Conservation (phyloP, 2,113 vertebrate species). For the Tympanuchus pallidicinctus region DNA sequence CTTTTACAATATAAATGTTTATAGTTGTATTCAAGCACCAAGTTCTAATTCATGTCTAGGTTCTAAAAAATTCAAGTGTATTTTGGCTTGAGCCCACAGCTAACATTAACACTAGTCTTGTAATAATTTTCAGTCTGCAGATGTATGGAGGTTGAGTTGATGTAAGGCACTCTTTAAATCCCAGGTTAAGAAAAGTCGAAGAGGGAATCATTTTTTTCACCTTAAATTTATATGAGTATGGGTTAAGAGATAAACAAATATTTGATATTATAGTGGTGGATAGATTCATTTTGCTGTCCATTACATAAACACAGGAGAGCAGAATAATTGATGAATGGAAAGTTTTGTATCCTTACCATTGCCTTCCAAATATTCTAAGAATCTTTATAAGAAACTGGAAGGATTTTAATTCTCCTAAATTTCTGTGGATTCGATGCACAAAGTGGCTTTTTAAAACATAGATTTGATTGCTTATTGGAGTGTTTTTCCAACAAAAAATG, state of each 20-base stretch:
- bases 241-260: not conserved
- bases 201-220: not conserved
- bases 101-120: not conserved
- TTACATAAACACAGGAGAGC: not conserved
- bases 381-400: not conserved
- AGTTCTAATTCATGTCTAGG: not conserved
- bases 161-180: not conserved
- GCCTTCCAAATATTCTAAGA: not conserved
- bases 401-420: not conserved
- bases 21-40: not conserved
- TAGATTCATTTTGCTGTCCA: not conserved
- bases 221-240: not conserved
- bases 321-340: not conserved
- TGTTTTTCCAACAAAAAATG: not conserved
- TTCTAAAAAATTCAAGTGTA: not conserved
- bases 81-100: not conserved
- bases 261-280: not conserved
- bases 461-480: not conserved
- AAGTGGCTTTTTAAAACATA: not conserved
- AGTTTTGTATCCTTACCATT: not conserved
- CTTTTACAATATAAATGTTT: not conserved
- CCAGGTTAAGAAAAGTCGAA: not conserved
- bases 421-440: not conserved
- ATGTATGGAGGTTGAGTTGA: not conserved
- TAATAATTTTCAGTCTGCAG: not conserved